Conservation (phyloP, 2,888 invertebrate species). For the Theodoxus fluviatilis region DNA sequence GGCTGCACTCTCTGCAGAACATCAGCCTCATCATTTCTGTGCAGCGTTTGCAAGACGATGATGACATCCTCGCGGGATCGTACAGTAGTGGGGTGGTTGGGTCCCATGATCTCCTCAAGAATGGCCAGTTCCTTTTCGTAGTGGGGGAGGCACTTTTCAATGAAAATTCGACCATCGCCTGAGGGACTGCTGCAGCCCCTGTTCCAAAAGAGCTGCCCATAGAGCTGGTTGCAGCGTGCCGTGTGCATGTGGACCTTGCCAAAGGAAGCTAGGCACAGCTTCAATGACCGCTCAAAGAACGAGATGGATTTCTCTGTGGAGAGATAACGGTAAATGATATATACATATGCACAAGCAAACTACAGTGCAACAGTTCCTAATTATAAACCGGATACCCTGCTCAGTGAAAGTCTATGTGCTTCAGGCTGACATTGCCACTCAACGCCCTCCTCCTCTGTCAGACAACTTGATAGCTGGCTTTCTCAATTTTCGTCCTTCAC, state of each 20-base stretch:
- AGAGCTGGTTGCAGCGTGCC: constrained; percentile 41
- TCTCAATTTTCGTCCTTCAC: no score
- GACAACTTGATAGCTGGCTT: no score
- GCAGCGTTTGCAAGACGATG: constrained; percentile 40
- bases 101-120: constrained; percentile 38
- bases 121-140: constrained; percentile 40
- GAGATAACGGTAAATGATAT: no score
- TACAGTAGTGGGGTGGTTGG: constrained; percentile 39
- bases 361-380: no score
- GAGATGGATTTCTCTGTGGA: constrained; percentile 39
- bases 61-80: constrained; percentile 43
- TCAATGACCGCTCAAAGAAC: constrained; percentile 37
- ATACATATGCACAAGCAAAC: no score
- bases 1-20: no score
- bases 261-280: constrained; percentile 38
- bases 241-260: constrained; percentile 40
- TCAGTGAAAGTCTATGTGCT: no score
- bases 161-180: constrained; percentile 22
- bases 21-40: constrained; percentile 36
- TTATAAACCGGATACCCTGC: no score
- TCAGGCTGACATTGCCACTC: no score
- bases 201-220: constrained; percentile 46
- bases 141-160: constrained; percentile 32
- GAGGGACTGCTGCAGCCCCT: constrained; percentile 24
- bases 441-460: no score